Evolutionary conservation across 2,797 vertebrate species (phyloP).

Genomic region (Triplophysa bombifrons): DNA sequence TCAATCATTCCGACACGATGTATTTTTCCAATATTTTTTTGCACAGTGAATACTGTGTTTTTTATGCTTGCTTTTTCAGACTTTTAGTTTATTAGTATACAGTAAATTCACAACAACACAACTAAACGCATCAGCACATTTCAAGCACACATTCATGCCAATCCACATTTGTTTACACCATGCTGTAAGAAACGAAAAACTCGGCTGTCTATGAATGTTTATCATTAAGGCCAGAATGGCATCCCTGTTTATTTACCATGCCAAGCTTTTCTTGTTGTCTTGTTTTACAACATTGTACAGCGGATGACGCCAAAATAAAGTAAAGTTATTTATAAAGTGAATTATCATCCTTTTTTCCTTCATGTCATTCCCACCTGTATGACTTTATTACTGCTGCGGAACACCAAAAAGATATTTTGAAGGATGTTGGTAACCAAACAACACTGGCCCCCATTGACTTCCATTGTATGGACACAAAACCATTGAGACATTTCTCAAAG

Average conservation of each 20-base stretch:
- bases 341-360: too few relatives aligned
- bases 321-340: too few relatives aligned
- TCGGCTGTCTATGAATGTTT: not conserved
- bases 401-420: too few relatives aligned
- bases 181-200: not conserved
- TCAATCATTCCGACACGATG: too few relatives aligned
- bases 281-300: not conserved
- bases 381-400: too few relatives aligned
- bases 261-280: not conserved
- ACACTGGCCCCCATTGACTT: too few relatives aligned
- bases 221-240: not conserved
- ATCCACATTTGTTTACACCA: constrained; percentile 1
- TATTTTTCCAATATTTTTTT: not conserved
- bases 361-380: too few relatives aligned
- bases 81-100: not conserved
- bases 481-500: too few relatives aligned
- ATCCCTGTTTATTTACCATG: not conserved
- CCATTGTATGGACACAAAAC: too few relatives aligned
- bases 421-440: too few relatives aligned
- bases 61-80: not conserved
- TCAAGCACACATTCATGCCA: not conserved
- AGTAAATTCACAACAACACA: not conserved
- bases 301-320: too few relatives aligned
- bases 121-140: not conserved
- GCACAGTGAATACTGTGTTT: not conserved